phyloP scores from a whole-genome alignment of 2,113 vertebrate species.

The Malurus elegans region DNA sequence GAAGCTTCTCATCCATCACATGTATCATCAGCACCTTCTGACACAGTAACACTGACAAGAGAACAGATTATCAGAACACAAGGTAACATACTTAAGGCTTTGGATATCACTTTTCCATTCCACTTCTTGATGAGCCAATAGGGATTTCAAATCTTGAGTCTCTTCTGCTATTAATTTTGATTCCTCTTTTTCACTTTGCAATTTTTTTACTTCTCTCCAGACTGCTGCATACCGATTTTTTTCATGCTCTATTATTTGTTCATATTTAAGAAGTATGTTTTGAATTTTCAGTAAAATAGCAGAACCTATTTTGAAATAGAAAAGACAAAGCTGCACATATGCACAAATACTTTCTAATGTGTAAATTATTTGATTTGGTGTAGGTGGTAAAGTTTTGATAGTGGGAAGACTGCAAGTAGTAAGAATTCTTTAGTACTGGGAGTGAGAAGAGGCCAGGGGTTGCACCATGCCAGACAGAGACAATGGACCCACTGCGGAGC shows the following conservation, averaged over 20 bases:
- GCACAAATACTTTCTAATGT: neutral
- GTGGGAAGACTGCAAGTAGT: neutral
- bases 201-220: conserved; percentile 3
- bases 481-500: neutral
- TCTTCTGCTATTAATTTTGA: neutral
- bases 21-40: neutral
- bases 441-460: neutral
- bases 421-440: neutral
- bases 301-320: conserved; percentile 16
- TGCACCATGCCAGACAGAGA: neutral
- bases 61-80: neutral
- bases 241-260: conserved; percentile 26
- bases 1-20: neutral
- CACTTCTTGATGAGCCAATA: conserved; percentile 24
- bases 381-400: neutral
- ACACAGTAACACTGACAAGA: neutral
- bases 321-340: neutral
- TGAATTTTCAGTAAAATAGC: conserved; percentile 33
- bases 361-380: neutral
- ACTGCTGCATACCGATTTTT: neutral
- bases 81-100: conserved; percentile 34
- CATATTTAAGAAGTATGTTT: conserved; percentile 42
- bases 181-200: conserved; percentile 3
- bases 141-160: conserved; percentile 29
- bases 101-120: conserved; percentile 41